Percentiles rank a stretch among this genome's conserved stretches.
phyloP scores from a whole-genome alignment of 2,797 vertebrate genomes.

The Chaenodraco wilsoni region DNA sequence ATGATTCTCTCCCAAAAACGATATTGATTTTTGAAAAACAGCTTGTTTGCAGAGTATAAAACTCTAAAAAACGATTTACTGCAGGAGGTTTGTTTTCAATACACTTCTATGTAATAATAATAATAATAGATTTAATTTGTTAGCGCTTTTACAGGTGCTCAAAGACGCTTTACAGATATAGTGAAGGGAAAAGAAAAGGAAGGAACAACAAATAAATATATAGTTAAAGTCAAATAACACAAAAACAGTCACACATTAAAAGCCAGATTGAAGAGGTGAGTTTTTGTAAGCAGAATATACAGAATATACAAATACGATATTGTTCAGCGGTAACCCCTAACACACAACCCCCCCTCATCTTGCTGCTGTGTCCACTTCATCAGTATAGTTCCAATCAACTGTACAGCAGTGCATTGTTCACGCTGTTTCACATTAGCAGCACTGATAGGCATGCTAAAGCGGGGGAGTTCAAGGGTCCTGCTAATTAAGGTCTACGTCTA shows the following conservation, averaged over 20 bases:
- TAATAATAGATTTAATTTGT: too few species aligned
- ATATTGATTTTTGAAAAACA: slow-evolving; percentile 49
- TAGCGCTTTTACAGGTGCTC: too few species aligned
- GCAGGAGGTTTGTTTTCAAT: slow-evolving; percentile 17
- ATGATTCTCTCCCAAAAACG: slow-evolving; percentile 55
- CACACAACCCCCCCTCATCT: slow-evolving; percentile 27
- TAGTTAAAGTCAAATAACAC: too few species aligned
- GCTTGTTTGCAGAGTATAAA: slow-evolving; percentile 14
- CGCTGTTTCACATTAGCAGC: slow-evolving; percentile 57
- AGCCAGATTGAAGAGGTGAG: too few species aligned
- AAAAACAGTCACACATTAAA: too few species aligned
- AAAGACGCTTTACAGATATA: too few species aligned
- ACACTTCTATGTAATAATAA: slow-evolving; percentile 18
- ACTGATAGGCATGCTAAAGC: slow-evolving; percentile 67
- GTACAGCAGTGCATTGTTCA: slow-evolving; percentile 60
- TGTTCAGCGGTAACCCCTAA: slow-evolving; percentile 9
- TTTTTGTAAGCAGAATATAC: background rate
- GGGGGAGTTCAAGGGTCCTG: slow-evolving; percentile 80
- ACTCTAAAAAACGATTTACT: slow-evolving; percentile 24
- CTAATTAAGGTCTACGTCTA: slow-evolving; percentile 87
- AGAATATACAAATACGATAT: slow-evolving; percentile 6
- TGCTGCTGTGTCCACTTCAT: slow-evolving; percentile 64
- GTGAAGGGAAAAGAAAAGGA: too few species aligned
- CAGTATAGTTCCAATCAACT: slow-evolving; percentile 68
- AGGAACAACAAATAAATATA: too few species aligned